Percentiles rank a stretch among this genome's conserved stretches.
phyloP scores from a whole-genome alignment of 2,797 vertebrate genomes.

The Aplochiton taeniatus region DNA sequence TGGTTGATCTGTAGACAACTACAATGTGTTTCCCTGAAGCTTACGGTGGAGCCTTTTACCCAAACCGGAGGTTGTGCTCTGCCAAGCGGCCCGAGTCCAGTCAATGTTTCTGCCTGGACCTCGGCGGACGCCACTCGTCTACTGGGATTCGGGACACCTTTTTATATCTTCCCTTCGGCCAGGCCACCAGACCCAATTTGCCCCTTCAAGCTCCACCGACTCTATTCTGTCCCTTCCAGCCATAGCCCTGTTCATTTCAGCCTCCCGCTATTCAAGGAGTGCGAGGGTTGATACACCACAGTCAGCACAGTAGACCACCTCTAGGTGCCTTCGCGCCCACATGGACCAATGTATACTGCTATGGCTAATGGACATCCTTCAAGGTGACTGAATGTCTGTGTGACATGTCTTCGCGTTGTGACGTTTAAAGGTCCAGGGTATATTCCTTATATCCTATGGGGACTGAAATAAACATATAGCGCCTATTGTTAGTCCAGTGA shows the following conservation, averaged over 20 bases:
- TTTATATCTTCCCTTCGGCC: constrained; percentile 42
- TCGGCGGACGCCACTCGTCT: constrained; percentile 34
- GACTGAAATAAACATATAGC: constrained; percentile 24
- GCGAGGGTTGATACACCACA: constrained; percentile 26
- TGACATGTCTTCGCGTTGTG: constrained; percentile 1
- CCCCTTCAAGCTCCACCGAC: constrained; percentile 56
- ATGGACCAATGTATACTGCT: too few species aligned
- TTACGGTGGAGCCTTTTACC: too few species aligned
- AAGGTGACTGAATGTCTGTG: neutral
- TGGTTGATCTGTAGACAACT: too few species aligned
- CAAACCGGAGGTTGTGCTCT: too few species aligned
- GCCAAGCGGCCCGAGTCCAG: too few species aligned
- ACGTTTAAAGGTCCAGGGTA: constrained; percentile 19
- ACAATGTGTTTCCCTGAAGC: too few species aligned
- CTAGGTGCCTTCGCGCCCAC: too few species aligned
- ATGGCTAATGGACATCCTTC: constrained; percentile 5
- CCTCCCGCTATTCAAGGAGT: constrained; percentile 55
- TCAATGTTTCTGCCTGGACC: too few species aligned
- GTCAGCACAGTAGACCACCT: constrained; percentile 39
- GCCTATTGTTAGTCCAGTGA: constrained; percentile 24
- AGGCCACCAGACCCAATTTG: constrained; percentile 56
- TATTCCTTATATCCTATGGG: neutral
- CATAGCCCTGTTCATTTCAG: constrained; percentile 56
- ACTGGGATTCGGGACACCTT: constrained; percentile 33
- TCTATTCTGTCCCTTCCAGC: constrained; percentile 42